Evolutionary conservation across 2,113 vertebrate species (phyloP).

Genomic region (Bos javanicus): DNA sequence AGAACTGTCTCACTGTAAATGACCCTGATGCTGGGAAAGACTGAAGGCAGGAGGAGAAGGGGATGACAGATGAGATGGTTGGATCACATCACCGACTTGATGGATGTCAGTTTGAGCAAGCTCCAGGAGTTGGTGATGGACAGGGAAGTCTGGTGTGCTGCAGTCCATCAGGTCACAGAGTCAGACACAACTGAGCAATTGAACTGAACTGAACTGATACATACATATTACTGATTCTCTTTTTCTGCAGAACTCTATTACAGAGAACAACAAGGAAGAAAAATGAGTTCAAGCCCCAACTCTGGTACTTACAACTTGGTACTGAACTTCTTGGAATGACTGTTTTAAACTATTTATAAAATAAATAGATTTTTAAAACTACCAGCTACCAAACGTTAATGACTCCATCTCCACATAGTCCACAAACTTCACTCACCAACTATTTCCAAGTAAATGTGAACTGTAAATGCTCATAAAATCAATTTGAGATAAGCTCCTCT

Average conservation of each 20-base stretch:
- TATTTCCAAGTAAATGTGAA: constrained; percentile 14
- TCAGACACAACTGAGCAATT: neutral
- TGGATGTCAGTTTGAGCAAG: neutral
- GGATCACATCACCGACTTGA: neutral
- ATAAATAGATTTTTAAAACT: neutral
- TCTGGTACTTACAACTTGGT: neutral
- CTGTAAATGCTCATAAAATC: constrained; percentile 7
- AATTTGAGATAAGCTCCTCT: neutral
- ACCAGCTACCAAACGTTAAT: neutral
- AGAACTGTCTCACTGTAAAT: neutral
- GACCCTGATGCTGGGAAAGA: neutral
- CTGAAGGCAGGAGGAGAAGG: neutral
- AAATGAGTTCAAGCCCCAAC: neutral
- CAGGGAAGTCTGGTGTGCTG: neutral
- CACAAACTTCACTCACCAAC: neutral
- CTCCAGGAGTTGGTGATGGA: neutral
- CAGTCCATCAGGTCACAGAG: neutral
- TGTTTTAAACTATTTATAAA: constrained; percentile 7
- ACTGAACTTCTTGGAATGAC: neutral
- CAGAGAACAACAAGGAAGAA: neutral
- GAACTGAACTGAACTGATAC: neutral
- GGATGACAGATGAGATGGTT: neutral
- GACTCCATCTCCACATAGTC: neutral
- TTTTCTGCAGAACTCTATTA: neutral
- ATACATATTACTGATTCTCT: neutral